Evolutionary conservation across 2,113 vertebrate genomes (phyloP).

Genomic region (Rissa tridactyla): DNA sequence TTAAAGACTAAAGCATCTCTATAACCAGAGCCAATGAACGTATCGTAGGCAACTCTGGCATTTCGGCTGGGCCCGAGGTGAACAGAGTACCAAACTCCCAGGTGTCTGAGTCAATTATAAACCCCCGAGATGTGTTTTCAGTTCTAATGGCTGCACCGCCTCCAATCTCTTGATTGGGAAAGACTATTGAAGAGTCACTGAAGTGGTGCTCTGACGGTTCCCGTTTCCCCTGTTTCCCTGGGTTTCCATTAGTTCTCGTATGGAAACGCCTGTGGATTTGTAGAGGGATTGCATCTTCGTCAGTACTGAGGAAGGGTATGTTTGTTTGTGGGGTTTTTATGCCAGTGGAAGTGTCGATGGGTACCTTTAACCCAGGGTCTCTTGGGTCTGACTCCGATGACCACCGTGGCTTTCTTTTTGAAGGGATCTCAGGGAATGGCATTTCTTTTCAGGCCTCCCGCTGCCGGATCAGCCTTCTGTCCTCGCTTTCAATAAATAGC

Average conservation of each 20-base stretch:
- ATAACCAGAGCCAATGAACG: not conserved
- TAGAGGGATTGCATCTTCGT: fast-evolving
- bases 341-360: not conserved
- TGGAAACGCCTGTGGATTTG: not conserved
- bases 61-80: not conserved
- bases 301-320: fast-evolving
- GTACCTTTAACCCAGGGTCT: not conserved
- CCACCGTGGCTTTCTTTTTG: not conserved
- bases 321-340: fast-evolving
- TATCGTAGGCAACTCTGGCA: not conserved
- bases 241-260: fast-evolving
- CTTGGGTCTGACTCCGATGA: not conserved
- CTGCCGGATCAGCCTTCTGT: not conserved
- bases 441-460: not conserved
- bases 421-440: not conserved
- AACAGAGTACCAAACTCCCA: fast-evolving
- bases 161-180: not conserved
- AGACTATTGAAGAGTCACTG: not conserved
- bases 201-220: not conserved
- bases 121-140: not conserved
- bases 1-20: not conserved
- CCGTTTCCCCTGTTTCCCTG: fast-evolving
- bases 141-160: not conserved
- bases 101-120: not conserved
- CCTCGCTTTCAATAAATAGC: not conserved